Conservation (phyloP, 37 sponge, comb jelly and placozoan species). For the Beroe forskalii region DNA sequence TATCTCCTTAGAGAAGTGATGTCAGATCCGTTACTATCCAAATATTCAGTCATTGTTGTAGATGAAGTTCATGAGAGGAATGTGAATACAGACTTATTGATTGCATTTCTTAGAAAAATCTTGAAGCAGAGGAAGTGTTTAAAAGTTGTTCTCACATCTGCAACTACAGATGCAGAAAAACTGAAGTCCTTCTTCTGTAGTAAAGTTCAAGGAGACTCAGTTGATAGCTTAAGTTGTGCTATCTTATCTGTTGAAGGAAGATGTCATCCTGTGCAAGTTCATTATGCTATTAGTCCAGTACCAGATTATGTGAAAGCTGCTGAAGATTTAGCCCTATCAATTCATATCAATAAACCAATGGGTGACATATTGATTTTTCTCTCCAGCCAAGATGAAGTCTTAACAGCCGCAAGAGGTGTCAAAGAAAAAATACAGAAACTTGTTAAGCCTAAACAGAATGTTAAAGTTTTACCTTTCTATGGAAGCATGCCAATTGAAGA, state of each 20-base stretch:
- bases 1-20: conserved; percentile 92
- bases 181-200: conserved; percentile 90
- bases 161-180: conserved; percentile 96
- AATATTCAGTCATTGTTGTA: conserved; percentile 91
- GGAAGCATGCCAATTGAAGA: conserved; percentile 54
- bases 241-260: conserved; percentile 88
- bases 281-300: conserved; percentile 80
- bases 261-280: conserved; percentile 74
- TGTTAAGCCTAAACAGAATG: conserved; percentile 45
- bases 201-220: conserved; percentile 71
- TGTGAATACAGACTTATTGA: conserved; percentile 85
- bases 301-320: conserved; percentile 87
- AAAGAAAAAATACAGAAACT: conserved; percentile 21
- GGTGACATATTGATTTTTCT: conserved; percentile 95
- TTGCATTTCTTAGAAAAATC: conserved; percentile 89
- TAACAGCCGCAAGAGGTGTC: neutral
- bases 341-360: conserved; percentile 78
- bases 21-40: conserved; percentile 88
- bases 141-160: conserved; percentile 85
- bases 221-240: neutral
- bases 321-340: conserved; percentile 80
- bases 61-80: conserved; percentile 98
- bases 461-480: conserved; percentile 43
- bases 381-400: conserved; percentile 79
- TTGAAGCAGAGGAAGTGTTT: conserved; percentile 82